Conservation (phyloP, 1,140 invertebrate genomes). For the Drosophila ercepeae region DNA sequence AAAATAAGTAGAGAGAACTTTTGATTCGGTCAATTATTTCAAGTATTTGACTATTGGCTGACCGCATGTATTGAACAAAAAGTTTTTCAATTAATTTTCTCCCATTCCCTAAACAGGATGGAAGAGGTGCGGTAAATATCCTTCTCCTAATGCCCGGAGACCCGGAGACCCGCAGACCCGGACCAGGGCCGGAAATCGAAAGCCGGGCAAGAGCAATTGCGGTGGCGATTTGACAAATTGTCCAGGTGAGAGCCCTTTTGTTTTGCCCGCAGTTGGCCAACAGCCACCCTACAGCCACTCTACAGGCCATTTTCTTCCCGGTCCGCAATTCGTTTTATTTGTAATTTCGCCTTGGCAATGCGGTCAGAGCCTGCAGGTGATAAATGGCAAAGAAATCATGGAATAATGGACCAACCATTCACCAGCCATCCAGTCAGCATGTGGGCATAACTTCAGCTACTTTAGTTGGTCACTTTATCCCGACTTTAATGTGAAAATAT, state of each 20-base stretch:
- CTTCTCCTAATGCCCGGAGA: constrained; percentile 45
- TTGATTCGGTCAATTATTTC: constrained; percentile 70
- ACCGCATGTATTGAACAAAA: constrained; percentile 53
- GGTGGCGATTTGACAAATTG: constrained; percentile 81
- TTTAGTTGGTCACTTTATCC: constrained; percentile 13
- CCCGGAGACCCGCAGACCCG: no score
- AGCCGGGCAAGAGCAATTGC: constrained; percentile 66
- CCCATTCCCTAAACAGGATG: constrained; percentile 1
- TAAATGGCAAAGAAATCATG: constrained; percentile 73
- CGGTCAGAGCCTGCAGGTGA: constrained; percentile 63
- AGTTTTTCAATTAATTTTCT: constrained; percentile 78
- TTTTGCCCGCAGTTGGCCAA: constrained; percentile 28
- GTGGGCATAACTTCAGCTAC: constrained; percentile 43
- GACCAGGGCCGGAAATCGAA: constrained; percentile 46
- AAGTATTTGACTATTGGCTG: constrained; percentile 76
- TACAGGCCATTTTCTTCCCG: constrained; percentile 23
- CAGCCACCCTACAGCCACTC: neutral
- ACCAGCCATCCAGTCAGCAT: constrained; percentile 33
- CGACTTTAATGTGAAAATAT: constrained; percentile 25
- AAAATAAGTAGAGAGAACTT: constrained; percentile 43
- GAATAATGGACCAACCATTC: constrained; percentile 80
- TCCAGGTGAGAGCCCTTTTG: constrained; percentile 65
- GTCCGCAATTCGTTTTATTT: constrained; percentile 58
- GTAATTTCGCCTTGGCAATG: constrained; percentile 59
- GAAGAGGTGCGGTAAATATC: constrained; percentile 31